Conservation (phyloP, 1,140 invertebrate species). For the Calephelis virginiensis region DNA sequence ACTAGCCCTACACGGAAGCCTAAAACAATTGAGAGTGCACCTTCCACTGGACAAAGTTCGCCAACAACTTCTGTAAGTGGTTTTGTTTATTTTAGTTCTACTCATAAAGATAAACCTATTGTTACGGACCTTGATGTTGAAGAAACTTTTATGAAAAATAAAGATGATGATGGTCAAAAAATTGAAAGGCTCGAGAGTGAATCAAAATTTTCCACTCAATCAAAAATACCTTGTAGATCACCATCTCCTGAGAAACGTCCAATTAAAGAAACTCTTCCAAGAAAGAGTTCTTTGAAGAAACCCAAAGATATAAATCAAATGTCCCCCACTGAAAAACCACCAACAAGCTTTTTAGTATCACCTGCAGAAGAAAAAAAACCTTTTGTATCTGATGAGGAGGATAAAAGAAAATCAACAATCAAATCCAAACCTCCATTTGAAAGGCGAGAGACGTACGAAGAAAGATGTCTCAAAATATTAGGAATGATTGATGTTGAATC, state of each 20-base stretch:
- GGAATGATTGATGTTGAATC: slow-evolving; percentile 78
- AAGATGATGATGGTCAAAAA: slow-evolving; percentile 27
- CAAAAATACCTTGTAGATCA: slow-evolving; percentile 66
- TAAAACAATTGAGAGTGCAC: slow-evolving; percentile 50
- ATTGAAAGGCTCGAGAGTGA: slow-evolving; percentile 28
- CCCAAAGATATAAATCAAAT: slow-evolving; percentile 43
- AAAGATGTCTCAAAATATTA: slow-evolving; percentile 82
- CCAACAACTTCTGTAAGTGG: slow-evolving; percentile 77
- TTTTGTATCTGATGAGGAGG: slow-evolving; percentile 42
- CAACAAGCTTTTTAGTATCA: slow-evolving; percentile 61
- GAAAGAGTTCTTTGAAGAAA: slow-evolving; percentile 76
- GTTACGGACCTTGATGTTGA: slow-evolving; percentile 64
- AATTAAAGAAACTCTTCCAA: slow-evolving; percentile 53
- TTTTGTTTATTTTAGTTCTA: slow-evolving; percentile 67
- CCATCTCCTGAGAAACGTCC: slow-evolving; percentile 61
- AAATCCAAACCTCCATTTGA: slow-evolving; percentile 72
- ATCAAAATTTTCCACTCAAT: slow-evolving; percentile 43
- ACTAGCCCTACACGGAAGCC: slow-evolving; percentile 67
- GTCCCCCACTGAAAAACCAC: slow-evolving; percentile 64
- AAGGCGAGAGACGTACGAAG: slow-evolving; percentile 84
- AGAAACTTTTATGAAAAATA: slow-evolving; percentile 35
- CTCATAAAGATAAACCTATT: slow-evolving; percentile 45
- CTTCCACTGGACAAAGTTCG: slow-evolving; percentile 69
- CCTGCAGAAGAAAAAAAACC: slow-evolving; percentile 49
- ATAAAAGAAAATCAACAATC: slow-evolving; percentile 33